Base-by-base conservation (phyloP, 2,113 vertebrate genomes). In the Sakesphorus luctuosus region DNA sequence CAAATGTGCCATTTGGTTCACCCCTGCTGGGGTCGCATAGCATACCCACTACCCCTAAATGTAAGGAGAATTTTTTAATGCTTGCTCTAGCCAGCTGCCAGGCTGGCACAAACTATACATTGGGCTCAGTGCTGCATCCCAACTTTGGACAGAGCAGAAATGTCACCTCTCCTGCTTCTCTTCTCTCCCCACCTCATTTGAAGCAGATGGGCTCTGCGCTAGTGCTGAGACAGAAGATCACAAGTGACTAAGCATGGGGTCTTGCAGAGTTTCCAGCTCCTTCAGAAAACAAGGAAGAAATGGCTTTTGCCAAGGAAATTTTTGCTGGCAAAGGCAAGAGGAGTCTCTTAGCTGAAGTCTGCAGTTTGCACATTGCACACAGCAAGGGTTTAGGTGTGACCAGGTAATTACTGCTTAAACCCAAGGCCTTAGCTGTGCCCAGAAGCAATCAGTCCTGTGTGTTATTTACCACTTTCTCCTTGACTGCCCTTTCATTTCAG, bases 381-480 rank as follows among this genome's bases (percentile, higher is more conserved):
- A 92, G 50, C 14, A 7, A 49, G 38, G 26, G 6, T 43, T 74
- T 91, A 93, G 87, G 81, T 94, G 87, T 89, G 78, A 90, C 59
- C 82, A 71, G 52, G 87, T 86, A 92, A 93, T 77, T 94, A 69
- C 50, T 91, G 55, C 92, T 91, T 59, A 96, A 96, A 91, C 85
- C 44, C 65, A 59, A 84, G 82, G 78, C 49, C 68, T 63, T 67
- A 63, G 61, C 75, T 55, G 46, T 87, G 82, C 85, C 69, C 85
- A 94, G 91, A 76, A 91, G 84, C 55, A 93, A 94, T 91, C 95
- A 74, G 59, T 77, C 67, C 79, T 71, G 26, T 59, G 63, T 74
- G 78, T 85, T 94, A 88, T 91, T 96, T 91, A 85, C 87, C 56
- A 43, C 85, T 93, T 96, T 90, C 82, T 94, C 90, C 92, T 95